A percentile compares a stretch with the other conserved stretches of the same genome.
Conservation (phyloP, 2,797 vertebrate genomes). For the Cyclura pinguis region DNA sequence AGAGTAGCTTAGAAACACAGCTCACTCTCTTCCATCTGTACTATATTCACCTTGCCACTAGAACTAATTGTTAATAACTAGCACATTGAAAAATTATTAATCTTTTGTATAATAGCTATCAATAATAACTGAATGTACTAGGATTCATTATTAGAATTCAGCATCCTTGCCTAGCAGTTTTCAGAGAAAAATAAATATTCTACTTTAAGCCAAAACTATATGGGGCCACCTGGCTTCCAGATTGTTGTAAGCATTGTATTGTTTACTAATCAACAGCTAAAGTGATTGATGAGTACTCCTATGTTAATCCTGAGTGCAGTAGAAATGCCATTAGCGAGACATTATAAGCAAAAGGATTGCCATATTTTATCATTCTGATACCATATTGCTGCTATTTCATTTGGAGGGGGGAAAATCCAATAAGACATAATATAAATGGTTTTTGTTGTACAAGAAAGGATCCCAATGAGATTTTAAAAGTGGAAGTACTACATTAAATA, state of each 20-base stretch:
- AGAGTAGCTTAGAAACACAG: background rate
- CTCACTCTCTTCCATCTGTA: background rate
- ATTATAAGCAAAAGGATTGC: slow-evolving; percentile 23
- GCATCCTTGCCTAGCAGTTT: background rate
- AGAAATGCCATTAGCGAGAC: slow-evolving; percentile 40
- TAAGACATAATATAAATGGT: slow-evolving; percentile 19
- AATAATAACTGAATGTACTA: background rate
- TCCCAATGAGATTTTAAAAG: slow-evolving; percentile 5
- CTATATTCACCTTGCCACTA: background rate
- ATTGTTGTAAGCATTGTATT: slow-evolving; percentile 2
- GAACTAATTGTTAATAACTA: background rate
- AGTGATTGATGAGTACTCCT: slow-evolving; percentile 30
- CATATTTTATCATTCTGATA: background rate
- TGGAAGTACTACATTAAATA: background rate
- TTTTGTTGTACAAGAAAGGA: slow-evolving; percentile 43
- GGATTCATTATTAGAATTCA: slow-evolving; percentile 9
- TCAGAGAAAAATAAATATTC: background rate
- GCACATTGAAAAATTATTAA: slow-evolving; percentile 12
- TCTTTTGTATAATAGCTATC: background rate
- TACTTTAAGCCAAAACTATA: background rate
- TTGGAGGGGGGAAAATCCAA: slow-evolving; percentile 29
- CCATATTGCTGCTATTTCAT: slow-evolving; percentile 41
- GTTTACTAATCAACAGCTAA: slow-evolving; percentile 7
- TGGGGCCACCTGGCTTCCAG: slow-evolving; percentile 1
- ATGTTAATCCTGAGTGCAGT: slow-evolving; percentile 32